These are phyloP conservation scores for Ceriagrion tenellum DNA, from an alignment of 2,888 invertebrate species.

Conservation along the genomic window DNA sequence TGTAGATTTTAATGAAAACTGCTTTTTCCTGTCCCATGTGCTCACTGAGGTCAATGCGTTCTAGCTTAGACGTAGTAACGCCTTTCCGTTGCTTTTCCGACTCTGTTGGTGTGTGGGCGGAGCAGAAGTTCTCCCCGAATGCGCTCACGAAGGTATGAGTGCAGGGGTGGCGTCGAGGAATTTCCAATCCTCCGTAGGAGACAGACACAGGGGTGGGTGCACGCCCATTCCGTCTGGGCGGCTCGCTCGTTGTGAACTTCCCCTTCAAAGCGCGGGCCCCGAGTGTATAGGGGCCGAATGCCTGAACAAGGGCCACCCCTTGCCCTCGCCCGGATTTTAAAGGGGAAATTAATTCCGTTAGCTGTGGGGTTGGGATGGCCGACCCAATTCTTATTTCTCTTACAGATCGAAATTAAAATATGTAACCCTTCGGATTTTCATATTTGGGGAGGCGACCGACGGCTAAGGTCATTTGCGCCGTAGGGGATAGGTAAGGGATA, in stretches of 20 bases:
- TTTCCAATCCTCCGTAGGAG: background rate
- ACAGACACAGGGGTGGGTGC: background rate
- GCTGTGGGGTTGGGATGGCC: background rate
- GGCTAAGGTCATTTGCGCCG: too few relatives aligned
- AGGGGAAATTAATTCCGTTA: background rate
- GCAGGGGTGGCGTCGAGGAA: background rate
- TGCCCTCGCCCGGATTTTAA: background rate
- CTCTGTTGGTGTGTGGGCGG: background rate
- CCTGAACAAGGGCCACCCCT: background rate
- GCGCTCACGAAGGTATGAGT: background rate
- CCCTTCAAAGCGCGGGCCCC: background rate
- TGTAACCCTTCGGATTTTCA: too few relatives aligned
- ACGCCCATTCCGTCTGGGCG: background rate
- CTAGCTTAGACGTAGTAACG: background rate
- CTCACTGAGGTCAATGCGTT: too few relatives aligned
- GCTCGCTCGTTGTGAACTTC: background rate
- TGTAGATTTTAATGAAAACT: too few relatives aligned
- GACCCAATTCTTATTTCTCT: background rate
- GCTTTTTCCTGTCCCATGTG: too few relatives aligned
- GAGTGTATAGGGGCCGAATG: background rate
- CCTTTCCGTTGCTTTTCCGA: background rate
- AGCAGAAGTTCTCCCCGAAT: too few relatives aligned
- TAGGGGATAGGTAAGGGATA: too few relatives aligned
- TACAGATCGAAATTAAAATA: background rate
- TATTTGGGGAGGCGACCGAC: too few relatives aligned